Evolutionary conservation across 1,140 invertebrate genomes (phyloP), one percentile per base, ranked within the genome.

Genomic region (Pachyrhynchus sulphureomaculatus): DNA sequence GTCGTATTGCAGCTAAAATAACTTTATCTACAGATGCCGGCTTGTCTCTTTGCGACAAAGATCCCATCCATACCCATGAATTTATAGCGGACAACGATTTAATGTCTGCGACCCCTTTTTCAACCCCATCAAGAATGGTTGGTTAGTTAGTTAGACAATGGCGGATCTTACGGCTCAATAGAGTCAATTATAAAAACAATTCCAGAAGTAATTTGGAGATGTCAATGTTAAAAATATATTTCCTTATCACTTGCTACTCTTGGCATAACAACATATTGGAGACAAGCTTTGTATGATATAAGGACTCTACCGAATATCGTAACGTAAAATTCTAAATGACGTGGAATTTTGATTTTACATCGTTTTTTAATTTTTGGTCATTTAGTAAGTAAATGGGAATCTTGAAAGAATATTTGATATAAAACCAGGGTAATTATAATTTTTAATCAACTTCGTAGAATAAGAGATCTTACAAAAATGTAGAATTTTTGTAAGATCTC

Each of bases 21-120:
- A 65, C 67, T 71, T 71, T 71, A 71, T 71, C 69, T 68, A 65
- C 69, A 71, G 69, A 71, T 71, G 69, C 69, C 69, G n/a, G 65
- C 65, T 68, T 63, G 67, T 67, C 67, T 62, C 64, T 52, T 56
- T 62, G 62, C 53, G 57, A 60, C 57, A 60, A 47, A 34, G 42
- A 60, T 59, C 56, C 70, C 68, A 72, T 72, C 70, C 69, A 66
- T 72, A 72, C 54, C 57, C 64, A 51, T 48, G 65, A 65, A 72
- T 72, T 72, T 72, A 72, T 70, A 57, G 65, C 64, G 64, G 64
- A 63, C 44, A 62, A 57, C 34, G 62, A 68, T 72, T 70, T 69
- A 72, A 72, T 68, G 68, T 70, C 65, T 68, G 56, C 64, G 58
- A 55, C 57, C 57, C 57, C 42, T 24, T 51, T 60, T 53, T 51